phyloP scores from a whole-genome alignment of 1,140 invertebrate genomes.

The Globodera ellingtonae region DNA sequence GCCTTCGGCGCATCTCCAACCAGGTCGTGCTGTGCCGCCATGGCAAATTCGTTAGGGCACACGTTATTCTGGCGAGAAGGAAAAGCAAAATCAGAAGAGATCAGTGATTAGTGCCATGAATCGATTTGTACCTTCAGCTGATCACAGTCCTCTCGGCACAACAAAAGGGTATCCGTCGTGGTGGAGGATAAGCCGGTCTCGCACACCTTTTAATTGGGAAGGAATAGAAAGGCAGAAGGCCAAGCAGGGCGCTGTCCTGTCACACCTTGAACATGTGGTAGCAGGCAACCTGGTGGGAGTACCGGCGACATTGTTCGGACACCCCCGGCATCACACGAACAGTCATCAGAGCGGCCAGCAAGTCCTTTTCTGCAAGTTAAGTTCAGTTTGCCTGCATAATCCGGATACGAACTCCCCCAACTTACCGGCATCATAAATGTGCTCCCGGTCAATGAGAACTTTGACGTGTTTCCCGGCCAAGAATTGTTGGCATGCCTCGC shows the following conservation, averaged over 20 bases:
- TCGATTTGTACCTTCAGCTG: constrained; percentile 29
- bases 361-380: constrained; percentile 41
- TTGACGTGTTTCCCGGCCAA: constrained; percentile 52
- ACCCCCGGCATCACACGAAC: constrained; percentile 50
- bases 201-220: background rate
- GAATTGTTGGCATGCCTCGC: constrained; percentile 44
- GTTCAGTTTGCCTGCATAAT: background rate
- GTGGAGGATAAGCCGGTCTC: constrained; percentile 10
- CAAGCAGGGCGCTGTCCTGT: constrained; percentile 12
- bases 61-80: constrained; percentile 35
- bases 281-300: constrained; percentile 55
- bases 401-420: background rate
- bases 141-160: constrained; percentile 55
- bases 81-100: background rate
- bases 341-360: constrained; percentile 47
- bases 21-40: constrained; percentile 56
- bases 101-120: background rate
- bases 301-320: constrained; percentile 48
- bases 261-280: constrained; percentile 54
- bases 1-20: constrained; percentile 55
- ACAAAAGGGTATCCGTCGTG: constrained; percentile 33
- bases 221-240: background rate
- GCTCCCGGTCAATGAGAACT: constrained; percentile 49
- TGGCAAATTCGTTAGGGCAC: constrained; percentile 52
- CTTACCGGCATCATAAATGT: constrained; percentile 55